phyloP scores from a whole-genome alignment of 2,797 vertebrate genomes.

The Enteromius afrohamiltoni region DNA sequence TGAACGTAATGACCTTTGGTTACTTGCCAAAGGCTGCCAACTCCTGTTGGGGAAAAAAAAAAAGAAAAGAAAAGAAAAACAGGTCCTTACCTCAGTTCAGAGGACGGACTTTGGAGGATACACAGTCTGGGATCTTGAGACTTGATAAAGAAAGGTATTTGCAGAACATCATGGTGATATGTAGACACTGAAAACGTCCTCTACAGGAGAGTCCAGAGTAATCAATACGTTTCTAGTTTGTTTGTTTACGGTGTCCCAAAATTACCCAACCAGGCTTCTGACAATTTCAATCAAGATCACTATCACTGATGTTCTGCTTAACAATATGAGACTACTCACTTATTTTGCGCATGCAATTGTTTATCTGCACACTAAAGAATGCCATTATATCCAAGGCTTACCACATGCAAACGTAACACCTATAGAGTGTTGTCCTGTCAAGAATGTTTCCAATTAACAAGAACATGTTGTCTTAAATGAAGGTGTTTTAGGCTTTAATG shows the following conservation, averaged over 20 bases:
- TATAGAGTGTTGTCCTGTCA: not conserved
- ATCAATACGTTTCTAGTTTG: slow-evolving; percentile 34
- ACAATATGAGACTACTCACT: slow-evolving; percentile 10
- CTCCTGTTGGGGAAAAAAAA: not conserved
- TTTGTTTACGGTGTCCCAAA: slow-evolving; percentile 29
- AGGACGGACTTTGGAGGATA: not conserved
- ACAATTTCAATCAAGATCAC: slow-evolving; percentile 36
- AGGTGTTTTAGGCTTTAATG: slow-evolving; percentile 36
- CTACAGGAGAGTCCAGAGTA: not conserved
- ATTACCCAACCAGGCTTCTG: slow-evolving; percentile 13
- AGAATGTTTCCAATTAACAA: slow-evolving; percentile 36
- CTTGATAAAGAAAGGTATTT: not conserved
- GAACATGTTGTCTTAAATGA: slow-evolving; percentile 8
- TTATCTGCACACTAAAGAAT: not conserved
- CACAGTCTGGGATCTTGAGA: not conserved
- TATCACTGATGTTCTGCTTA: not conserved
- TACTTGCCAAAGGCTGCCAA: slow-evolving; percentile 37
- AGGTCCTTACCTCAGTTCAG: slow-evolving; percentile 16
- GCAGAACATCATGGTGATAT: not conserved
- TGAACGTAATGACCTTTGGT: slow-evolving; percentile 55
- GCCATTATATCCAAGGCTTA: not conserved
- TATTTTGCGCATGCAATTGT: slow-evolving; percentile 14
- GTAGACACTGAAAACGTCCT: not conserved
- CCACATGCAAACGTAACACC: not conserved
- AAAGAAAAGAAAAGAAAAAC: not conserved